phyloP scores from a whole-genome alignment of 2,797 vertebrate genomes.

The Alca torda region DNA sequence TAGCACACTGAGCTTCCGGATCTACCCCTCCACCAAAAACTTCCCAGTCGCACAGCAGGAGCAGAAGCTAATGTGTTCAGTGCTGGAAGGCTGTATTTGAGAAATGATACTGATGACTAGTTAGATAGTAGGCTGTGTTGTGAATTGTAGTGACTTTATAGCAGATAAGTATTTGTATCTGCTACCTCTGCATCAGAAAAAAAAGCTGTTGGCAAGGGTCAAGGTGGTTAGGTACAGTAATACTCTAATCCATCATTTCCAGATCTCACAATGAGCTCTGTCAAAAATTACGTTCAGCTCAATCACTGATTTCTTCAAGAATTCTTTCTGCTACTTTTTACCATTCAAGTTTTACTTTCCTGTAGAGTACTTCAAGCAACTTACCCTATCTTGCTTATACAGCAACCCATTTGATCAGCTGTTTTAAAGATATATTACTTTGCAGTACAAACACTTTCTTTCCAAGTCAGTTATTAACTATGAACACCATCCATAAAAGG shows the following conservation, averaged over 20 bases:
- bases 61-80: not conserved
- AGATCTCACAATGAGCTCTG: not conserved
- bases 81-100: not conserved
- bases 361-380: not conserved
- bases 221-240: not conserved
- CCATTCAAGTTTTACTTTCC: not conserved
- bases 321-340: not conserved
- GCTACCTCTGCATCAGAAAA: not conserved
- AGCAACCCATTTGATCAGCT: not conserved
- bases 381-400: not conserved
- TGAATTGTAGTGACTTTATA: not conserved
- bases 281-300: not conserved
- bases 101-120: not conserved
- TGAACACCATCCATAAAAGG: not conserved
- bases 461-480: not conserved
- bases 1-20: not conserved
- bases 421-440: not conserved
- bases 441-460: not conserved
- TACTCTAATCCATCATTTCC: not conserved
- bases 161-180: not conserved
- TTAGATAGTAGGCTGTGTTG: not conserved
- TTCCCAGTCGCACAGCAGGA: not conserved
- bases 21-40: not conserved
- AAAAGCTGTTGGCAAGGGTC: not conserved
- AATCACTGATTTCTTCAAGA: not conserved